Evolutionary conservation across 2,888 invertebrate genomes (phyloP).

Genomic region (Listrodromus nycthemerus): DNA sequence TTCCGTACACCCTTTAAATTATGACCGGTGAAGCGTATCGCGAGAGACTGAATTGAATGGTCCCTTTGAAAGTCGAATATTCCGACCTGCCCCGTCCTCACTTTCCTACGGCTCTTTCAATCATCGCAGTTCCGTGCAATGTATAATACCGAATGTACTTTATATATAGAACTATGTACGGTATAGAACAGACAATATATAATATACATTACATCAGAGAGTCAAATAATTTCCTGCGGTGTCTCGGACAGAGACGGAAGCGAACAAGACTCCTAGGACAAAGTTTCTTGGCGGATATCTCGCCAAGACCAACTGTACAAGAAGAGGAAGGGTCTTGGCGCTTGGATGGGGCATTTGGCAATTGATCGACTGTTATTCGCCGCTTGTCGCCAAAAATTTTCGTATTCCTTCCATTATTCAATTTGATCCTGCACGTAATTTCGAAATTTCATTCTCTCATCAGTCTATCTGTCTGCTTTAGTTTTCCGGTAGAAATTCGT

Average conservation of each 20-base stretch:
- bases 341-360: background rate
- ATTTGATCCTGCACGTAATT: background rate
- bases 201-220: constrained; percentile 64
- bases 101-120: constrained; percentile 45
- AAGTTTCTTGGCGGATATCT: constrained; percentile 78
- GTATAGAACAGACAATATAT: constrained; percentile 57
- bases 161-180: constrained; percentile 44
- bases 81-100: constrained; percentile 50
- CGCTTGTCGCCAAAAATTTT: background rate
- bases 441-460: constrained; percentile 16
- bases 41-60: constrained; percentile 66
- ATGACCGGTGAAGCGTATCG: constrained; percentile 68
- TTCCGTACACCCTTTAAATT: constrained; percentile 65
- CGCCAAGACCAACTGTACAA: constrained; percentile 50
- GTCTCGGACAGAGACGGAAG: constrained; percentile 77
- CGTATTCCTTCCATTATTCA: background rate
- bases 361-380: background rate
- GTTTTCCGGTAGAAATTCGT: no score
- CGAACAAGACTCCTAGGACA: constrained; percentile 71
- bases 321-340: constrained; percentile 36
- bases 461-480: background rate
- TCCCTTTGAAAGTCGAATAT: constrained; percentile 68
- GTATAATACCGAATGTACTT: constrained; percentile 44
- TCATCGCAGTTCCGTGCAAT: constrained; percentile 61
- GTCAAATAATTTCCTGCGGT: constrained; percentile 82